Conservation (phyloP, 2,113 vertebrate genomes). For the Aspiorhynchus laticeps region DNA sequence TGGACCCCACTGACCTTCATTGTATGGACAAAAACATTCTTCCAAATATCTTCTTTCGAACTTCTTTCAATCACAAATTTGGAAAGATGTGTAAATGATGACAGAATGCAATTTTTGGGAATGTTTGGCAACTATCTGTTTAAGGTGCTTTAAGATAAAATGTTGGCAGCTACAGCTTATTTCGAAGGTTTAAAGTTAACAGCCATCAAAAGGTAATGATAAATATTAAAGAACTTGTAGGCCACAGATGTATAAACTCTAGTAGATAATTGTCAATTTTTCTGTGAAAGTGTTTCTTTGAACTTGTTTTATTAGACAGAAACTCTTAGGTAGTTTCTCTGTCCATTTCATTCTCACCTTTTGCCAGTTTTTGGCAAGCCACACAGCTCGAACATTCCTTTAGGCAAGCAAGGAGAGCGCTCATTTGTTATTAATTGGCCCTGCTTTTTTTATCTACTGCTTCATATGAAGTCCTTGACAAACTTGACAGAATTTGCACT, state of each 20-base stretch:
- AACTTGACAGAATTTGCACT: slow-evolving; percentile 14
- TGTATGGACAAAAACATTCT: too few species aligned
- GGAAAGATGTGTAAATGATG: too few species aligned
- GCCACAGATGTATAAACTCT: neutral
- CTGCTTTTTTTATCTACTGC: neutral
- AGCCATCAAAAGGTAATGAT: neutral
- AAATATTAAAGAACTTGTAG: neutral
- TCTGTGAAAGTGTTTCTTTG: neutral
- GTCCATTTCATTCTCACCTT: neutral
- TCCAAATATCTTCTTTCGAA: too few species aligned
- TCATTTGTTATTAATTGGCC: neutral
- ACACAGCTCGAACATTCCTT: neutral
- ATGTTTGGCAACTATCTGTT: too few species aligned
- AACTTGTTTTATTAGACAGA: neutral
- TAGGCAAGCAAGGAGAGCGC: neutral
- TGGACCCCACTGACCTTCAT: too few species aligned
- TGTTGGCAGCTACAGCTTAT: neutral
- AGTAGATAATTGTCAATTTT: neutral
- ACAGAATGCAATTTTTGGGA: too few species aligned
- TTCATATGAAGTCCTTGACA: slow-evolving; percentile 11
- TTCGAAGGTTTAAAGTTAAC: neutral
- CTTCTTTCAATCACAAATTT: too few species aligned
- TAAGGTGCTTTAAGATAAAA: too few species aligned
- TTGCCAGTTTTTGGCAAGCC: neutral
- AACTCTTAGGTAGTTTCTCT: neutral